These are phyloP conservation scores for Venusia cambrica DNA, from an alignment of 2,888 invertebrate genomes.

Conservation along the genomic window DNA sequence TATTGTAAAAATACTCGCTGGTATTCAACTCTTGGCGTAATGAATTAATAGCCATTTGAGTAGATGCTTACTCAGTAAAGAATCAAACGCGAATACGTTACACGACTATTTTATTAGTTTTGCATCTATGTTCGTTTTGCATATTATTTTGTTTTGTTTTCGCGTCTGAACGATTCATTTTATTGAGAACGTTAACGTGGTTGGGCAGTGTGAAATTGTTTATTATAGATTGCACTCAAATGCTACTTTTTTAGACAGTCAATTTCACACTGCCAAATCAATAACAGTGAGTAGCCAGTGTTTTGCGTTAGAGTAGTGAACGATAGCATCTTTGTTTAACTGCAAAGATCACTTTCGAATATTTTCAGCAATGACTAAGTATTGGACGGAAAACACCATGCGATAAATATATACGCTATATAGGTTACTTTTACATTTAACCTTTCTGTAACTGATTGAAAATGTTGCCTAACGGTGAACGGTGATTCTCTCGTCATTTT, in stretches of 20 bases:
- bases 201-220: conserved; percentile 16
- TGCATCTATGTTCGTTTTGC: conserved; percentile 4
- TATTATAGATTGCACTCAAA: conserved; percentile 4
- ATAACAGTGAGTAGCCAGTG: conserved; percentile 2
- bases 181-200: conserved; percentile 9
- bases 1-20: conserved; percentile 11
- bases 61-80: conserved; percentile 16
- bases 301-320: conserved; percentile 6
- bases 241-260: conserved; percentile 1
- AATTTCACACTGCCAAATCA: conserved; percentile 17
- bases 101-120: conserved; percentile 12
- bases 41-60: conserved; percentile 21
- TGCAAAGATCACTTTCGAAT: conserved; percentile 9
- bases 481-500: conserved; percentile 15
- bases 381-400: conserved; percentile 31
- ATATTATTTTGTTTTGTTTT: conserved; percentile 16
- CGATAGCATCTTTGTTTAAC: conserved; percentile 12
- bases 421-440: conserved; percentile 13
- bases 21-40: conserved; percentile 12
- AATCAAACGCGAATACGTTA: conserved; percentile 19
- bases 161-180: conserved; percentile 17
- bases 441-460: background rate
- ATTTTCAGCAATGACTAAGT: conserved; percentile 33
- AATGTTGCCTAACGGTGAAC: conserved; percentile 7
- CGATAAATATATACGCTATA: conserved; percentile 28